Percentiles rank a stretch among this genome's conserved stretches.
Conservation (phyloP, 1,140 invertebrate species). For the Platyscapa corneri region DNA sequence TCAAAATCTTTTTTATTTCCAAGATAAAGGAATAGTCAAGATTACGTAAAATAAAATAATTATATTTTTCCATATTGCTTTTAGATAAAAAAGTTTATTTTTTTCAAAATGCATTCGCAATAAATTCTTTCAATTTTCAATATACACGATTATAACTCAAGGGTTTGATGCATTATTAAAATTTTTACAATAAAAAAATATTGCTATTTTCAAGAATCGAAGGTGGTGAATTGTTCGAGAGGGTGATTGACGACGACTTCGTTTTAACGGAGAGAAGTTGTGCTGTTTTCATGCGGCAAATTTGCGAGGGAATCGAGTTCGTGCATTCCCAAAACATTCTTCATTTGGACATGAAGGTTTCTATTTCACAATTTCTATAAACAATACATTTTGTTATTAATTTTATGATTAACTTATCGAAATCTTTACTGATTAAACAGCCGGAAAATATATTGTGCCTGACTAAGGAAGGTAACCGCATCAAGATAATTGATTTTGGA, state of each 20-base stretch:
- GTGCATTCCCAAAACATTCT: slow-evolving; percentile 96
- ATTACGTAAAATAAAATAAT: no score
- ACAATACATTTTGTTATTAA: not conserved
- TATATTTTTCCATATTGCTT: no score
- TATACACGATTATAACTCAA: no score
- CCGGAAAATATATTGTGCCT: slow-evolving; percentile 98
- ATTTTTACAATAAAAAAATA: not conserved
- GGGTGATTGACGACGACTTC: slow-evolving; percentile 98
- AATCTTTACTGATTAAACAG: slow-evolving; percentile 71
- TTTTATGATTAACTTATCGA: not conserved
- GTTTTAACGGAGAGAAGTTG: slow-evolving; percentile 96
- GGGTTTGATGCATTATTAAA: no score
- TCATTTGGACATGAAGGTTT: slow-evolving; percentile 96
- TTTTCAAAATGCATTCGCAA: no score
- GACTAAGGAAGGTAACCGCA: slow-evolving; percentile 94
- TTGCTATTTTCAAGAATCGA: slow-evolving; percentile 83
- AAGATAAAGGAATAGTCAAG: no score
- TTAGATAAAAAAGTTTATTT: no score
- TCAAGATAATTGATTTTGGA: slow-evolving; percentile 99
- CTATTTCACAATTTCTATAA: not conserved
- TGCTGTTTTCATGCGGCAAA: slow-evolving; percentile 96
- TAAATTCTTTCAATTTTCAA: not conserved
- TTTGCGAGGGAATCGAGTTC: slow-evolving; percentile 96
- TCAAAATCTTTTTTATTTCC: not conserved
- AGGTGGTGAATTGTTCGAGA: slow-evolving; percentile 97